Percentiles rank a stretch among this genome's conserved stretches.
phyloP scores from a whole-genome alignment of 2,113 vertebrate species.

The Holacanthus passer region DNA sequence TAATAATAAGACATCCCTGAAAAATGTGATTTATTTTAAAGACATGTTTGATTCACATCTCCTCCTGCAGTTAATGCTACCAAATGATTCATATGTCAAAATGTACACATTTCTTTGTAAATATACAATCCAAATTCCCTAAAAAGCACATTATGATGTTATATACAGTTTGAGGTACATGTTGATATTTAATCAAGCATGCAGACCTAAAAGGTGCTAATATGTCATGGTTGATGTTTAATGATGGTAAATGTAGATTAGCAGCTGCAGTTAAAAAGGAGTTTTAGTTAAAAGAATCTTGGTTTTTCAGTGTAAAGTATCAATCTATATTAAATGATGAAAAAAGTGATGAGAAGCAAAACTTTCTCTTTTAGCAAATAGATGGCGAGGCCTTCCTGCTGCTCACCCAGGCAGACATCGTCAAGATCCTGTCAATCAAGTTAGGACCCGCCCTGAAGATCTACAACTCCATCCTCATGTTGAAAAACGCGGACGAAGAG shows the following conservation, averaged over 20 bases:
- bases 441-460: constrained; percentile 94
- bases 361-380: constrained; percentile 87
- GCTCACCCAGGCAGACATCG: constrained; percentile 92
- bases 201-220: too few species aligned
- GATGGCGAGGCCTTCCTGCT: constrained; percentile 94
- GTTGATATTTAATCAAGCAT: too few species aligned
- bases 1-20: neutral
- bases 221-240: too few species aligned
- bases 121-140: neutral
- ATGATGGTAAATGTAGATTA: neutral
- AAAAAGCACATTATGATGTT: too few species aligned
- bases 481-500: constrained; percentile 90
- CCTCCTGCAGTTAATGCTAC: neutral
- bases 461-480: constrained; percentile 93
- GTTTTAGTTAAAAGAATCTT: neutral
- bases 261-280: neutral
- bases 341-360: neutral
- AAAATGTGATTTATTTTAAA: neutral
- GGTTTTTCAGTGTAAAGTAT: neutral
- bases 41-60: neutral
- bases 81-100: too few species aligned
- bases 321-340: too few species aligned
- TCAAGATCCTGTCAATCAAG: constrained; percentile 94
- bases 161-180: too few species aligned
- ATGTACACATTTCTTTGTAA: neutral